phyloP scores from a whole-genome alignment of 2,797 vertebrate genomes.

The Phrynocephalus forsythii region DNA sequence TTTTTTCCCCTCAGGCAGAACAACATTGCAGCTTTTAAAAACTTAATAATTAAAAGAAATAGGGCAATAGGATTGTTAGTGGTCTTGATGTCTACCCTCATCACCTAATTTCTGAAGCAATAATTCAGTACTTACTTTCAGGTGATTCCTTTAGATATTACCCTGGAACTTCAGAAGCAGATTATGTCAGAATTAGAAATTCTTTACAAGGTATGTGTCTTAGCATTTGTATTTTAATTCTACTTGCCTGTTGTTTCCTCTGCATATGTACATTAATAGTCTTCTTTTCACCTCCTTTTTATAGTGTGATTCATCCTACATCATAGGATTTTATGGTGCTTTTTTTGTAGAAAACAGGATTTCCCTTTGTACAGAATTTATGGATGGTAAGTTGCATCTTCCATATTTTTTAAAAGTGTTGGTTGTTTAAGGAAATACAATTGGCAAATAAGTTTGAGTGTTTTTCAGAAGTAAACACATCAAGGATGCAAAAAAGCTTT shows the following conservation, averaged over 20 bases:
- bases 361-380: constrained; percentile 98
- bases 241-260: not conserved
- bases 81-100: not conserved
- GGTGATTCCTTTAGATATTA: constrained; percentile 98
- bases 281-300: constrained; percentile 65
- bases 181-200: constrained; percentile 99
- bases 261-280: constrained; percentile 35
- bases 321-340: constrained; percentile 99
- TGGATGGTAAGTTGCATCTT: constrained; percentile 92
- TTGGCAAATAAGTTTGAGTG: constrained; percentile 26
- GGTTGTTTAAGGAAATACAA: constrained; percentile 13
- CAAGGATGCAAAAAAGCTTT: not conserved
- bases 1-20: not conserved
- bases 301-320: constrained; percentile 97
- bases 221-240: constrained; percentile 14
- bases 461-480: not conserved
- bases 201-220: constrained; percentile 92
- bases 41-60: not conserved
- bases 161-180: constrained; percentile 96
- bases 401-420: constrained; percentile 49
- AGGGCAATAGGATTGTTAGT: not conserved
- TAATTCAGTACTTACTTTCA: constrained; percentile 67
- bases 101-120: not conserved
- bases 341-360: constrained; percentile 99
- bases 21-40: not conserved